These are phyloP conservation scores for Falco rusticolus DNA, from an alignment of 2,797 vertebrate species.

Conservation along the genomic window DNA sequence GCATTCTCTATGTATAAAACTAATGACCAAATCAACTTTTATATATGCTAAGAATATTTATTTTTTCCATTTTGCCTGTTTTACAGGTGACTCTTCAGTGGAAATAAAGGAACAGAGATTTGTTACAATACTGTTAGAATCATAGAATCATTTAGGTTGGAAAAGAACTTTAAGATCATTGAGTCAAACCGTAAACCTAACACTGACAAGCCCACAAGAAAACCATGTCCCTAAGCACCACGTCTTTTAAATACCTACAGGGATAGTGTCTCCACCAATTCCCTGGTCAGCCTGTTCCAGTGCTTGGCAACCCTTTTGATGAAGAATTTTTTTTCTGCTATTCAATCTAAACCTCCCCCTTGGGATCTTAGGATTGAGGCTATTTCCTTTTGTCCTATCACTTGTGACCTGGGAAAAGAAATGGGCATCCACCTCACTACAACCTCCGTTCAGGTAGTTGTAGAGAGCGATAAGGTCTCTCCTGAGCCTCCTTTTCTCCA, in stretches of 20 bases:
- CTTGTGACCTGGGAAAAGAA: neutral
- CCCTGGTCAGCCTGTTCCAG: neutral
- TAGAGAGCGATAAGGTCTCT: neutral
- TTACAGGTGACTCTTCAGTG: neutral
- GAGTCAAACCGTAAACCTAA: neutral
- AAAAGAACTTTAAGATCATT: neutral
- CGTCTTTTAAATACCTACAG: neutral
- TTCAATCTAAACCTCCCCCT: neutral
- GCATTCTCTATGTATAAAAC: neutral
- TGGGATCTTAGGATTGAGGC: accelerated
- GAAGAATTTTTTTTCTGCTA: neutral
- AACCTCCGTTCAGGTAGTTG: neutral
- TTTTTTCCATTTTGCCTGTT: neutral
- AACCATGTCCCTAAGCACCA: accelerated
- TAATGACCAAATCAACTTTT: neutral
- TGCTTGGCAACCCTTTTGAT: accelerated
- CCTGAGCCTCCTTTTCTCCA: neutral
- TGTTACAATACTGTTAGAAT: neutral
- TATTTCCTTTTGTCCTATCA: neutral
- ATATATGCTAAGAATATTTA: no score
- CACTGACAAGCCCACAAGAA: neutral
- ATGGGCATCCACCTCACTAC: accelerated
- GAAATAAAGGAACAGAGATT: neutral
- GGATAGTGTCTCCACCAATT: neutral
- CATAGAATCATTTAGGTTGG: neutral